phyloP scores from a whole-genome alignment of 2,888 invertebrate genomes.

The Gerris lacustris region DNA sequence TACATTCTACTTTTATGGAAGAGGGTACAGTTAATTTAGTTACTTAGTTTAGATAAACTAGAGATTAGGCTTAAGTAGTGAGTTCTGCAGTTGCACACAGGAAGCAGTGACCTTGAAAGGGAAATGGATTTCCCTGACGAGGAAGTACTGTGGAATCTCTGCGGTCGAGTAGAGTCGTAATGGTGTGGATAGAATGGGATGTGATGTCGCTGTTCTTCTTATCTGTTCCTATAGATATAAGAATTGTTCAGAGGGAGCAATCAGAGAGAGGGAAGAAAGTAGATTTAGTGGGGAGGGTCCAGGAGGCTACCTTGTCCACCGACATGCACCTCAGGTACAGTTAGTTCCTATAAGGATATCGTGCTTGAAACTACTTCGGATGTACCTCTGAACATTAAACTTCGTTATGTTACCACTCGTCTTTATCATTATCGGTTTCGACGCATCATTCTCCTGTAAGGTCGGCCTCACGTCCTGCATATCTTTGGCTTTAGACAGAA shows the following conservation, averaged over 20 bases:
- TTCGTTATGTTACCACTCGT: neutral
- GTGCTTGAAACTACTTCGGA: neutral
- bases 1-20: too few species aligned
- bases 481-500: constrained; percentile 15
- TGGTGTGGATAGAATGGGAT: neutral
- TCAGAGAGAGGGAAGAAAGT: neutral
- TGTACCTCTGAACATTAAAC: neutral
- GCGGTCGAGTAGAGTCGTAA: neutral
- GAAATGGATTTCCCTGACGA: neutral
- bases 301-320: neutral
- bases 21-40: too few species aligned
- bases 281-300: neutral
- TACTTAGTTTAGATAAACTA: too few species aligned
- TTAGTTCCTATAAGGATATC: neutral
- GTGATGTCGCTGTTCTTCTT: neutral
- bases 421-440: neutral
- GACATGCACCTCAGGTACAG: neutral
- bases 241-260: too few species aligned
- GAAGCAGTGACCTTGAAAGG: neutral
- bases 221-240: neutral
- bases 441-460: neutral
- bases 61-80: too few species aligned
- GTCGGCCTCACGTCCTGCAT: neutral
- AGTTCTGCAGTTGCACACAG: neutral
- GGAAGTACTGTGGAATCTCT: neutral